Evolutionary conservation across 2,797 vertebrate genomes (phyloP).

Genomic region (Peromyscus attwateri): DNA sequence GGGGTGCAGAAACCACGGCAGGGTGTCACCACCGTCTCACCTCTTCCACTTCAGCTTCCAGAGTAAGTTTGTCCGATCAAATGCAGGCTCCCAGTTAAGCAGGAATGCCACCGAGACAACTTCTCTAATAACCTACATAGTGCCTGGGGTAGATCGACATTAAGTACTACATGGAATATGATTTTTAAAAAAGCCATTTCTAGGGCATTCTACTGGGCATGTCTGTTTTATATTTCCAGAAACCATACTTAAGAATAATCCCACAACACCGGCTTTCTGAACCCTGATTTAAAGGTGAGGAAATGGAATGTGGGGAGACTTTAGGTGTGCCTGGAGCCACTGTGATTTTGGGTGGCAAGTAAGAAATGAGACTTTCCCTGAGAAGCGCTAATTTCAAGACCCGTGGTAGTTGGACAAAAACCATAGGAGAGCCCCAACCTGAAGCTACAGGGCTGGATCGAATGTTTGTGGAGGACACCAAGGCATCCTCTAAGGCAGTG

Average conservation of each 20-base stretch:
- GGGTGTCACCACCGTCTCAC: background rate
- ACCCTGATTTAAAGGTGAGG: background rate
- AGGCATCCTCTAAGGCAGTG: background rate
- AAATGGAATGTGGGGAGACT: background rate
- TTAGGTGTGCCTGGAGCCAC: background rate
- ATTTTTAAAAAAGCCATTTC: background rate
- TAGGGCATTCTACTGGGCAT: background rate
- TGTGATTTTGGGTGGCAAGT: background rate
- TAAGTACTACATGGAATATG: background rate
- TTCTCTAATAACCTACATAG: background rate
- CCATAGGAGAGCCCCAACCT: background rate
- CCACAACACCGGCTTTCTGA: background rate
- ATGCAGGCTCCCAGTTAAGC: background rate
- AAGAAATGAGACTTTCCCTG: background rate
- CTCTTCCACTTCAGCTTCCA: background rate
- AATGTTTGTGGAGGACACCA: background rate
- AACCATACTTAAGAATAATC: background rate
- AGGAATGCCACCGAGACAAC: background rate
- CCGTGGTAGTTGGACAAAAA: background rate
- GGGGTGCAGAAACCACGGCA: background rate
- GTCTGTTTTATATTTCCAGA: conserved; percentile 7
- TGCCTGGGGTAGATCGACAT: background rate
- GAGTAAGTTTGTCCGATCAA: background rate
- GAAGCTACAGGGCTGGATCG: background rate
- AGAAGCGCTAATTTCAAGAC: background rate